These are phyloP conservation scores for Tholera decimalis DNA, from an alignment of 2,888 invertebrate species.

Conservation along the genomic window DNA sequence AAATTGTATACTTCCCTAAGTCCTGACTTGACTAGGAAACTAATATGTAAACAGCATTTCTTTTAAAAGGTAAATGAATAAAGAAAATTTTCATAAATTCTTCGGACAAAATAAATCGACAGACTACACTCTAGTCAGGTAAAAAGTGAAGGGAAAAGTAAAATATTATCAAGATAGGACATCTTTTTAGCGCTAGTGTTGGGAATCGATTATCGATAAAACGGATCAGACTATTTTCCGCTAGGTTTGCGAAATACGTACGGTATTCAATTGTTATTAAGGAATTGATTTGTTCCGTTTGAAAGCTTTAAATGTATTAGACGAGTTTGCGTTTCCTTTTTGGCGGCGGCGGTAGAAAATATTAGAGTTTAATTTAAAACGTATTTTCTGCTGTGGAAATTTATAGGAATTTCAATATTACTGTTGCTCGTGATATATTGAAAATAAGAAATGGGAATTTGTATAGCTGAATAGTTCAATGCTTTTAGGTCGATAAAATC, in stretches of 20 bases:
- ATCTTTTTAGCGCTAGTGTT: slow-evolving; percentile 64
- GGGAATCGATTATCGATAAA: slow-evolving; percentile 69
- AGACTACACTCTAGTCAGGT: slow-evolving; percentile 56
- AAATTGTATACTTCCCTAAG: slow-evolving; percentile 9
- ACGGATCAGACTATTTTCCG: slow-evolving; percentile 71
- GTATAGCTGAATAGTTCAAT: neutral
- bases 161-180: slow-evolving; percentile 63
- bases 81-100: slow-evolving; percentile 56
- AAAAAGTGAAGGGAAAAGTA: slow-evolving; percentile 61
- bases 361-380: slow-evolving; percentile 30
- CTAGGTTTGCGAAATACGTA: slow-evolving; percentile 63
- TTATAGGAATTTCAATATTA: slow-evolving; percentile 24
- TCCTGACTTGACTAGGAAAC: slow-evolving; percentile 29
- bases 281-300: slow-evolving; percentile 70
- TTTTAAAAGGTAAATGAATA: slow-evolving; percentile 40
- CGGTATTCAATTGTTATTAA: slow-evolving; percentile 75
- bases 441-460: slow-evolving; percentile 4
- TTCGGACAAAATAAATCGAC: slow-evolving; percentile 58
- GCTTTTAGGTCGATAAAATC: neutral
- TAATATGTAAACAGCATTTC: slow-evolving; percentile 48
- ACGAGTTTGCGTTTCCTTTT: slow-evolving; percentile 47
- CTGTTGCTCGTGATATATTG: slow-evolving; percentile 6
- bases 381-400: slow-evolving; percentile 21
- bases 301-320: slow-evolving; percentile 62
- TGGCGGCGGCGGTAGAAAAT: slow-evolving; percentile 27